These are phyloP conservation scores for Urocyon cinereoargenteus DNA, from an alignment of 2,797 vertebrate species.

Conservation along the genomic window DNA sequence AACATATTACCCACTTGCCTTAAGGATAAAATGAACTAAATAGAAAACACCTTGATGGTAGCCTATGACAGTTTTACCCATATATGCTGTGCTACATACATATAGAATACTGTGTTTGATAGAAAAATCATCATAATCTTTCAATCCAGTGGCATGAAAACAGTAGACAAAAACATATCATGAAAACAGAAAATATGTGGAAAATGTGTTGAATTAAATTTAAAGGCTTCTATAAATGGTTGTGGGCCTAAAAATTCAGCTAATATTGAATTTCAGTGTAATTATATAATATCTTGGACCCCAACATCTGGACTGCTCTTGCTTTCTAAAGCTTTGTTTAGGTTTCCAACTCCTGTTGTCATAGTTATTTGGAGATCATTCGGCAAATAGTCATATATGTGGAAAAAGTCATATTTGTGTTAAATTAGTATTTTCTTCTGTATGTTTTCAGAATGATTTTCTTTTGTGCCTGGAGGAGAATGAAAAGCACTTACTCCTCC, in stretches of 20 bases:
- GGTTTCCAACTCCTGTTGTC: background rate
- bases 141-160: background rate
- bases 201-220: background rate
- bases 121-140: conserved; percentile 5
- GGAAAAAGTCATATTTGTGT: conserved; percentile 23
- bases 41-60: background rate
- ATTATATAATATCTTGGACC: background rate
- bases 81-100: background rate
- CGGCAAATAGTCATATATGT: background rate
- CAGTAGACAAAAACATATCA: background rate
- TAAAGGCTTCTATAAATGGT: background rate
- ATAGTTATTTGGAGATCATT: background rate
- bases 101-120: background rate
- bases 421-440: conserved; percentile 58
- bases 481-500: conserved; percentile 75
- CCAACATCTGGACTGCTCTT: background rate
- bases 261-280: conserved; percentile 22
- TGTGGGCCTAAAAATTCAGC: background rate
- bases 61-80: background rate
- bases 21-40: background rate
- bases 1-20: background rate
- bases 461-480: conserved; percentile 54
- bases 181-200: background rate
- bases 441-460: conserved; percentile 75
- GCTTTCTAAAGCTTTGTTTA: conserved; percentile 36